Percentiles rank a stretch among this genome's conserved stretches.
These are phyloP conservation scores for Gallinago undulata DNA, from an alignment of 2,113 vertebrate species.

Conservation along the genomic window DNA sequence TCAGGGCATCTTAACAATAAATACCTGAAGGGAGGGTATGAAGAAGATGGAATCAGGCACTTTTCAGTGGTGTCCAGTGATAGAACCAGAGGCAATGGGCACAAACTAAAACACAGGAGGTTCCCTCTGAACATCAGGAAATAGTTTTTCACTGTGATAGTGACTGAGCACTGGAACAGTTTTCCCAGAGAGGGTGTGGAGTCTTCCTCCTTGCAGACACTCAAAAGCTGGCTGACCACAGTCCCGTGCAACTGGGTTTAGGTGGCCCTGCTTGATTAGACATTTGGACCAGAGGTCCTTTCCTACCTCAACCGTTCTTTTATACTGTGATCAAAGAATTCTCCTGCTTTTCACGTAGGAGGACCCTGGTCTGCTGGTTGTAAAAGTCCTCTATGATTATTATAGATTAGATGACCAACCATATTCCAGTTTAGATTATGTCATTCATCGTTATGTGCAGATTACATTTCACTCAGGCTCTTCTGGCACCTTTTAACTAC, in stretches of 20 bases:
- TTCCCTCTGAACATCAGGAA: background rate
- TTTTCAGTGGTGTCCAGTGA: background rate
- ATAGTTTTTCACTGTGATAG: background rate
- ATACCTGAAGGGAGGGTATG: background rate
- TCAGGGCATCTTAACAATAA: background rate
- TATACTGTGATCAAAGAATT: background rate
- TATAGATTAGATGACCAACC: background rate
- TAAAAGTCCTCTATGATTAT: background rate
- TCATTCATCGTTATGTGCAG: background rate
- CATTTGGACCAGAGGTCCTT: background rate
- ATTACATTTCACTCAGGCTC: background rate
- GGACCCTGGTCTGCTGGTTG: background rate
- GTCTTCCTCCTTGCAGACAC: background rate
- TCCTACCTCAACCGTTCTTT: background rate
- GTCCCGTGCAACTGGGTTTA: background rate
- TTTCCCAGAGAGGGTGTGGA: background rate
- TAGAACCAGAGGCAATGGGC: background rate
- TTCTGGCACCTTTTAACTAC: background rate
- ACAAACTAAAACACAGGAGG: background rate
- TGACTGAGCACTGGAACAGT: background rate
- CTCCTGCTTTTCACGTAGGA: background rate
- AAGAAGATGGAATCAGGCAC: background rate
- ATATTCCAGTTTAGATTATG: background rate
- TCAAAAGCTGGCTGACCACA: accelerated
- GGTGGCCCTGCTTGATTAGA: background rate